phyloP scores from a whole-genome alignment of 1,140 invertebrate genomes.

The Hyposmocoma kahamanoa region DNA sequence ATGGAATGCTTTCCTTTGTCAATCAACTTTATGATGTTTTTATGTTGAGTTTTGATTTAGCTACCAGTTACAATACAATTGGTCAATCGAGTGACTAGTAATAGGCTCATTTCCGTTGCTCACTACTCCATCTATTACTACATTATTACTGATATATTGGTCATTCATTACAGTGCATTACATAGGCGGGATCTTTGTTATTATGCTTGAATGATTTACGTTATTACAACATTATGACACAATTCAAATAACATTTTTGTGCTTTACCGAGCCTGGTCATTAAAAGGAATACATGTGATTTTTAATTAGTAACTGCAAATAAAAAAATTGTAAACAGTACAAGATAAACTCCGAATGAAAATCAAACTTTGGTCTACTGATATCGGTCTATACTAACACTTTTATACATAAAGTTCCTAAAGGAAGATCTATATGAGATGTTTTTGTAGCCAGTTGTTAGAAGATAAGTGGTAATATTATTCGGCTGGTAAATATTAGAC shows the following conservation, averaged over 20 bases:
- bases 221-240: too few species aligned
- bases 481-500: slow-evolving; percentile 57
- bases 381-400: slow-evolving; percentile 40
- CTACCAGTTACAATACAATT: background rate
- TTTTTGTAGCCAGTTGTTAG: slow-evolving; percentile 54
- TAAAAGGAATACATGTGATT: too few species aligned
- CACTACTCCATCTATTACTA: slow-evolving; percentile 13
- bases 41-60: slow-evolving; percentile 1
- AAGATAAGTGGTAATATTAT: slow-evolving; percentile 70
- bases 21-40: background rate
- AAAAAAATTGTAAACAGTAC: too few species aligned
- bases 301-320: too few species aligned
- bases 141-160: too few species aligned
- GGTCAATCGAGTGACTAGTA: slow-evolving; percentile 16
- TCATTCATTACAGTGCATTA: too few species aligned
- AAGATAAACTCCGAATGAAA: too few species aligned
- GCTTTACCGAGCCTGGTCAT: too few species aligned
- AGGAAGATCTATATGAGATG: slow-evolving; percentile 45
- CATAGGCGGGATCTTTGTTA: too few species aligned
- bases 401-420: slow-evolving; percentile 33
- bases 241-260: too few species aligned
- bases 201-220: too few species aligned
- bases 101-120: slow-evolving; percentile 21
- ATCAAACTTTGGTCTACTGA: slow-evolving; percentile 29
- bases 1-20: slow-evolving; percentile 2